Conservation (phyloP, 2,888 invertebrate genomes). For the Lapara coniferarum region DNA sequence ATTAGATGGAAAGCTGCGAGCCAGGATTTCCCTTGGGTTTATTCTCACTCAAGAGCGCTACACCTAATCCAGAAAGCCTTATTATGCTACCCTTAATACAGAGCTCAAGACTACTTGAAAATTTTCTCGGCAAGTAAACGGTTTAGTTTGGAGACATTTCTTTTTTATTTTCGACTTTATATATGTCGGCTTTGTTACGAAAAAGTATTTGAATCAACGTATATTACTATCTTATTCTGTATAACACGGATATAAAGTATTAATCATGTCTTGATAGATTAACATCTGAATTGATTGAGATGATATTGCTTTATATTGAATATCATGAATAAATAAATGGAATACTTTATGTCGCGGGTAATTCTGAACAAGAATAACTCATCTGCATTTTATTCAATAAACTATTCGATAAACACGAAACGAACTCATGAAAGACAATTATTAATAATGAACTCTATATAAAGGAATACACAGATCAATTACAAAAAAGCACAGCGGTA, state of each 20-base stretch:
- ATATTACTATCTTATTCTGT: background rate
- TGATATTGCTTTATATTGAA: conserved; percentile 20
- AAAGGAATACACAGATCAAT: conserved; percentile 7
- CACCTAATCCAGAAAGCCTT: conserved; percentile 83
- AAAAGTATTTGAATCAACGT: no score
- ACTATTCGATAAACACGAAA: background rate
- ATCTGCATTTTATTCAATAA: background rate
- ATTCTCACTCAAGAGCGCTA: conserved; percentile 82
- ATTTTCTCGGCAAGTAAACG: conserved; percentile 76
- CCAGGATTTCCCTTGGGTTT: conserved; percentile 83
- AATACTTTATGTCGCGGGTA: background rate
- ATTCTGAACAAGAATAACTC: background rate
- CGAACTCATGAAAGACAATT: background rate
- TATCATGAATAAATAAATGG: conserved; percentile 14
- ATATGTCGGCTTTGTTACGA: conserved; percentile 21
- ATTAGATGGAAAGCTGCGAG: conserved; percentile 81
- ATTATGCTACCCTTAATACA: conserved; percentile 83
- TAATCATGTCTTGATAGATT: conserved; percentile 10
- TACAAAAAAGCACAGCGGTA: background rate
- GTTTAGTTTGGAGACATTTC: conserved; percentile 59
- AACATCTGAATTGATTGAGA: conserved; percentile 9
- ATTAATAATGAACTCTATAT: background rate
- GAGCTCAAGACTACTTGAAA: conserved; percentile 82
- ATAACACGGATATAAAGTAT: background rate
- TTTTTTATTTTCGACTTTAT: conserved; percentile 48